Evolutionary conservation across 53 echinoderm and acorn worm species (phyloP), one percentile per base, ranked within the genome.

Genomic region (Pentamera pediparva): DNA sequence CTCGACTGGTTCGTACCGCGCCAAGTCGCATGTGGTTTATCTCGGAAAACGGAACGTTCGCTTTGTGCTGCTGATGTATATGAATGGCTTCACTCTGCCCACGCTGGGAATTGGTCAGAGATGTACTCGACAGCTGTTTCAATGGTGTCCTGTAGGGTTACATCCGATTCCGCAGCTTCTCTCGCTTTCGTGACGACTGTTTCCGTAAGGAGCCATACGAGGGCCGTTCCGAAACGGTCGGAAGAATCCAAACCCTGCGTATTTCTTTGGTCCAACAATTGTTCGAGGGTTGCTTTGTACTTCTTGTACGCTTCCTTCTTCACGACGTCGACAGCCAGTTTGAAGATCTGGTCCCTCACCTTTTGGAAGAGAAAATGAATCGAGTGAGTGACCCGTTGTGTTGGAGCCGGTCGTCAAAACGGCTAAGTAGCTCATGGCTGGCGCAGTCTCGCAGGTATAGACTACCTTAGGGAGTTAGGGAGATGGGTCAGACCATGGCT

Each of bases 231-330:
- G 40, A 6, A 65, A 38, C 65, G 37, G 15, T 65, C 65, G 4
- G 37, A 22, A 4, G 18, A 3, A 17, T 57, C 58, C 28, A 13
- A 3, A 15, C 10, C 7, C 1, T 57, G 6, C 13, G 9, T 4
- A 24, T 65, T 38, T 4, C 37, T 62, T 5, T 25, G 12, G 65
- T 65, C 40, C 10, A 65, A 4, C 0, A 65, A 4, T 5, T 28
- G 6, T 22, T 38, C 9, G 39, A 65, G 17, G 40, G 39, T 8
- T 38, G 38, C 65, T 39, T 22, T 65, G 34, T 39, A 65, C 38
- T 37, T 40, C 28, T 40, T 40, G 65, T 65, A 65, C 3, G 22
- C 40, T 65, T 40, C 27, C 6, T 65, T 34, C 35, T 65, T 65
- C 12, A 65, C 65, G 9, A 65, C 40, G 2, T 65, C 17, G 3